A percentile compares a stretch with the other conserved stretches of the same genome.
phyloP scores from a whole-genome alignment of 2,113 vertebrate species.

The Myxocyprinus asiaticus region DNA sequence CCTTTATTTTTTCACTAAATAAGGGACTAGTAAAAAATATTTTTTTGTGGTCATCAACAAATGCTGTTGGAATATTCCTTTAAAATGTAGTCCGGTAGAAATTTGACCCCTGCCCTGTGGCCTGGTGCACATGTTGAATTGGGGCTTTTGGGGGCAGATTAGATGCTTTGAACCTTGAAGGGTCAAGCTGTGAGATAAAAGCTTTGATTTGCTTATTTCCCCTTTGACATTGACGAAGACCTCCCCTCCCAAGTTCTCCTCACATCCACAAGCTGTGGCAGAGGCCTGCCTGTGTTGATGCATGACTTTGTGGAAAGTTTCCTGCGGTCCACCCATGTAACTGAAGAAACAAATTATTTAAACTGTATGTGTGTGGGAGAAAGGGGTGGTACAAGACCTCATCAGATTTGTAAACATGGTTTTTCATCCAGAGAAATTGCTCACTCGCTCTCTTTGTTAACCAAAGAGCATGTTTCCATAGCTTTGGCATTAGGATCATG shows the following conservation, averaged over 20 bases:
- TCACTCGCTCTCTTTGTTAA: neutral
- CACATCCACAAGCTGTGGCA: neutral
- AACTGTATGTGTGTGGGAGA: neutral
- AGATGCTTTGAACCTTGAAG: neutral
- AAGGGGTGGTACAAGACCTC: neutral
- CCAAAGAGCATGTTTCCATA: neutral
- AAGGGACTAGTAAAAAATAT: too few species aligned
- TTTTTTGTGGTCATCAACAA: too few species aligned
- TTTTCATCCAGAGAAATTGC: neutral
- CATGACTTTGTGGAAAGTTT: constrained; percentile 17
- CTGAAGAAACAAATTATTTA: neutral
- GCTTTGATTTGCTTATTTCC: constrained; percentile 42
- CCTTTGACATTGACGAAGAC: constrained; percentile 56
- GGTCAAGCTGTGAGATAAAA: constrained; percentile 46
- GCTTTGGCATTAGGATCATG: neutral
- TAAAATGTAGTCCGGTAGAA: too few species aligned
- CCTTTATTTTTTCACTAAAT: too few species aligned
- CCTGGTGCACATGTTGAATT: too few species aligned
- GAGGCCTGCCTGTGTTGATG: neutral
- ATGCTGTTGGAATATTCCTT: too few species aligned
- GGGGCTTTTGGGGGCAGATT: too few species aligned
- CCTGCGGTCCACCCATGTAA: neutral
- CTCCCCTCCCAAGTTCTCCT: constrained; percentile 17
- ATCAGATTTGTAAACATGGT: too few species aligned
- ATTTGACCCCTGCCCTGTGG: too few species aligned